phyloP scores from a whole-genome alignment of 1,140 invertebrate genomes.

The Drosophila ficusphila region DNA sequence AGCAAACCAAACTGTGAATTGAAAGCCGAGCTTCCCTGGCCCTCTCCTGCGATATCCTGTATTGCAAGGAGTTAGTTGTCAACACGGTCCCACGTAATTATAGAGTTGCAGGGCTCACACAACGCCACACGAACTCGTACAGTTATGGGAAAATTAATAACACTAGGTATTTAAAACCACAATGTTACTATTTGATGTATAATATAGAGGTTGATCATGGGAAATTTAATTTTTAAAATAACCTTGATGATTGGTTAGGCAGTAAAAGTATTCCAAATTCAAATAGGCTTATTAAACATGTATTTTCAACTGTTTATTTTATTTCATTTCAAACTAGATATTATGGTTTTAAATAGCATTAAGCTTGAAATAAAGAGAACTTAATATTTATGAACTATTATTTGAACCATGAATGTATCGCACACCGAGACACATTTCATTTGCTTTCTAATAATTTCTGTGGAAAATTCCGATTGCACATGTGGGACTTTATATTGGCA shows the following conservation, averaged over 20 bases:
- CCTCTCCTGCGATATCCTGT: neutral
- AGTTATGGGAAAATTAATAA: slow-evolving; percentile 1
- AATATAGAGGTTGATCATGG: no score
- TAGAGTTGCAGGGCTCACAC: slow-evolving; percentile 45
- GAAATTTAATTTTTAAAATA: no score
- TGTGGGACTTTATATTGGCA: slow-evolving; percentile 79
- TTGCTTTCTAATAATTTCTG: slow-evolving; percentile 81
- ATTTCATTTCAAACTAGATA: neutral
- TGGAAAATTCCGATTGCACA: slow-evolving; percentile 82
- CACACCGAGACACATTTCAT: slow-evolving; percentile 52
- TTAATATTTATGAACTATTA: neutral
- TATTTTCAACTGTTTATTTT: neutral
- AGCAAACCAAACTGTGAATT: slow-evolving; percentile 19
- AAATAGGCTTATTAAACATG: no score
- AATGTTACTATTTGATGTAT: no score
- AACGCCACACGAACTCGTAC: slow-evolving; percentile 19
- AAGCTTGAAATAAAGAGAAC: no score
- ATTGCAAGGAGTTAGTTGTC: slow-evolving; percentile 55
- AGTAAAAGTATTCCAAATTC: no score
- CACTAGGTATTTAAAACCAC: no score
- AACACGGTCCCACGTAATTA: slow-evolving; percentile 65
- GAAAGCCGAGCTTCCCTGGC: slow-evolving; percentile 3
- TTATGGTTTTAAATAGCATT: neutral
- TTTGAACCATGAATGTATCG: neutral
- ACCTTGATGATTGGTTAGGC: no score